Conservation (phyloP, 2,797 vertebrate genomes). For the Trachops cirrhosus region DNA sequence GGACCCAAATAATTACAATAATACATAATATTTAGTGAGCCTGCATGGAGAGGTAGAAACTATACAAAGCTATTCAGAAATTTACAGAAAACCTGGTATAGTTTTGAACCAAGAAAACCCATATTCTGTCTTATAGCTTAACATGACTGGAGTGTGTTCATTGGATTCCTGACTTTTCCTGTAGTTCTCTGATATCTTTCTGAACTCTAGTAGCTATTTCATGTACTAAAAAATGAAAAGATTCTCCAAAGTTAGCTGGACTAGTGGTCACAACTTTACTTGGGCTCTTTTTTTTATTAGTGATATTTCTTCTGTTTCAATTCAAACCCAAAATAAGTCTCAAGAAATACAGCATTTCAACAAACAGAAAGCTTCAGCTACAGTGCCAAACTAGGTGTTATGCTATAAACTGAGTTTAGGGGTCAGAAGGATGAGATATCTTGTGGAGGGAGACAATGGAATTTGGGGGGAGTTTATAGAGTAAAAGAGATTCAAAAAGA, state of each 20-base stretch:
- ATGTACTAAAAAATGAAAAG: not conserved
- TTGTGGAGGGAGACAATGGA: not conserved
- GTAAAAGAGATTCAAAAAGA: not conserved
- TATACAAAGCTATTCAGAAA: not conserved
- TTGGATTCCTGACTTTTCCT: not conserved
- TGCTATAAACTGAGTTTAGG: not conserved
- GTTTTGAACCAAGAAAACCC: not conserved
- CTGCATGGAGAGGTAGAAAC: not conserved
- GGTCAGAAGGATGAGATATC: not conserved
- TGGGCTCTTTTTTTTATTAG: not conserved
- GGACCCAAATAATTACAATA: not conserved
- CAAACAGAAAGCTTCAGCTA: not conserved
- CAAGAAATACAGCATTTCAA: not conserved
- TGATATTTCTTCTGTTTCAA: not conserved
- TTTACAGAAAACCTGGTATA: not conserved
- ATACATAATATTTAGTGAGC: not conserved
- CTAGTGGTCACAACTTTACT: not conserved
- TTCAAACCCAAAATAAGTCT: not conserved
- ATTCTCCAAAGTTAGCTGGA: not conserved
- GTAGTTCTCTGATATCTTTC: not conserved
- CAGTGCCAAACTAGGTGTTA: too few relatives aligned
- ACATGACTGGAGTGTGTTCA: not conserved
- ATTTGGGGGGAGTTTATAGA: not conserved
- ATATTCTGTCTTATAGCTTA: not conserved
- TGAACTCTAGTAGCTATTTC: not conserved